phyloP scores from a whole-genome alignment of 2,888 invertebrate species.

The Aporophyla nigra region DNA sequence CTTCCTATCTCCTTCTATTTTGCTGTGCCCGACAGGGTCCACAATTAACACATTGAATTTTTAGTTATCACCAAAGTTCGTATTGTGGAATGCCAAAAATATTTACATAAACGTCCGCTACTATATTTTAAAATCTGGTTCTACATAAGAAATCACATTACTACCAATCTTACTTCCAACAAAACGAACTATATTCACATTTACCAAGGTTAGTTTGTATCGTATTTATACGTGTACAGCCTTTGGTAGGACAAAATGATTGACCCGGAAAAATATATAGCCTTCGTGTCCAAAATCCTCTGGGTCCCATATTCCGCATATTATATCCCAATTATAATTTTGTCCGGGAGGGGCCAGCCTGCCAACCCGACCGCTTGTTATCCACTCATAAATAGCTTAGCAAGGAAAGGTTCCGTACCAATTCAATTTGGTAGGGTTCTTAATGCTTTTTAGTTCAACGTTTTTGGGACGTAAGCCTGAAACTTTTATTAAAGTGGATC shows the following conservation, averaged over 20 bases:
- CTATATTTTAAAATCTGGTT: not conserved
- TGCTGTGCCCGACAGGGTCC: too few relatives aligned
- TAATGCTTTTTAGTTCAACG: slow-evolving; percentile 84
- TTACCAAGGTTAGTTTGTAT: slow-evolving; percentile 28
- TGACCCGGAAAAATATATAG: slow-evolving; percentile 75
- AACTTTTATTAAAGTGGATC: slow-evolving; percentile 76
- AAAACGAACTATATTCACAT: slow-evolving; percentile 22
- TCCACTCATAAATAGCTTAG: slow-evolving; percentile 87
- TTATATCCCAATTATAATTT: slow-evolving; percentile 88
- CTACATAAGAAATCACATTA: not conserved
- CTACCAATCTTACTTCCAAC: not conserved
- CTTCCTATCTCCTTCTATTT: too few relatives aligned
- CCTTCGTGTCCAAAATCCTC: slow-evolving; percentile 71
- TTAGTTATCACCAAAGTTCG: too few relatives aligned
- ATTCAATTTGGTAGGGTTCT: slow-evolving; percentile 85
- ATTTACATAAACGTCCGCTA: not conserved
- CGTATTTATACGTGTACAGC: slow-evolving; percentile 43
- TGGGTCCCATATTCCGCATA: slow-evolving; percentile 83
- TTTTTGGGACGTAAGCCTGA: slow-evolving; percentile 78
- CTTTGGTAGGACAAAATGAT: slow-evolving; percentile 70
- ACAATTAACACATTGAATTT: too few relatives aligned
- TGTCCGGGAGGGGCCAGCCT: slow-evolving; percentile 76
- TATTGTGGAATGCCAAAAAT: too few relatives aligned
- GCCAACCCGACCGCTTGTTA: slow-evolving; percentile 80
- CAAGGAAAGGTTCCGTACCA: slow-evolving; percentile 82